Base-by-base conservation (phyloP, 2,113 vertebrate genomes). In the Salvator merianae region DNA sequence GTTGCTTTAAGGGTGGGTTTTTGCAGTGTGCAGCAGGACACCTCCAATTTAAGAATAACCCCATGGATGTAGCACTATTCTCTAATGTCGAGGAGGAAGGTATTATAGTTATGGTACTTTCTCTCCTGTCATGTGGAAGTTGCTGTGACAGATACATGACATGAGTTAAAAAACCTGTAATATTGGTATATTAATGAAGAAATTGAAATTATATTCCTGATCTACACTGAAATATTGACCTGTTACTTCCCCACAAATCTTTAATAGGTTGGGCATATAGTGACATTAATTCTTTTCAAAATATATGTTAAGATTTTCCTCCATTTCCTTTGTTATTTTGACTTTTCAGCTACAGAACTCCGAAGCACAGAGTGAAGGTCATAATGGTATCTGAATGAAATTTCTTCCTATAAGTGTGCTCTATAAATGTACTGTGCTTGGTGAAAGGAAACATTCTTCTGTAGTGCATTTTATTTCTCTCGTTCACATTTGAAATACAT, bases 361-460 rank as follows among this genome's bases (percentile, higher is more conserved):
- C 71, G n/a, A 81, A n/a, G 34, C 18, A 86, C 1, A 78, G 79
- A 86, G 26, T 47, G 36, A 53, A 73, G 84, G 30, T 26, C 50
- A 84, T 89, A 90, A 72, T 40, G 20, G 55, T 38, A 89, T 73
- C 66, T 85, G 68, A 59, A n/a, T 66, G 36, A 81, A 88, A 90
- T 80, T 71, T 66, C 80, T 76, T 82, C 69, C 69, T 85, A 85
- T 59, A 87, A 77, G 72, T 77, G 43, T 80, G 80, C 3, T 55
- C 18, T 38, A 47, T 83, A 66, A 83, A 87, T 0, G 50, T 26
- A 30, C 4, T 38, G 43, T 16, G 26, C 3, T 34, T 12, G 59
- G 13, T 69, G 38, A 63, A 78, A 83, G 84, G 34, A 74, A 86
- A 90, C 50, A 14, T 62, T 55, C 34, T 36, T 1, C 32, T 40